These are phyloP conservation scores for Dyspetes luteomarginatus DNA, from an alignment of 2,888 invertebrate genomes.

Conservation along the genomic window DNA sequence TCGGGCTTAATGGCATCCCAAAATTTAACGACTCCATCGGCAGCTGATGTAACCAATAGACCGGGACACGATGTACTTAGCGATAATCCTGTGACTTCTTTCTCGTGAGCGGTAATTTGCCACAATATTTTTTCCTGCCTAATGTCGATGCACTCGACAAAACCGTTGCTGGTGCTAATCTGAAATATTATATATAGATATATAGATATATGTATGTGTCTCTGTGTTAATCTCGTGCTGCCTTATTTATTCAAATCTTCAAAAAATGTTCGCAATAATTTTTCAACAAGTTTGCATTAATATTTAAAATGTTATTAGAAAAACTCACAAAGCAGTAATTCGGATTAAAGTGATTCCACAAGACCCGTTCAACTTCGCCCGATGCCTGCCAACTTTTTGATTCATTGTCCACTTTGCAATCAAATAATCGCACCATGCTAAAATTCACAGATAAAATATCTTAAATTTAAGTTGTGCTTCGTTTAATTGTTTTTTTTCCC, in stretches of 20 bases:
- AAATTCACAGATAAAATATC: slow-evolving; percentile 66
- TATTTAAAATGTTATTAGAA: not conserved
- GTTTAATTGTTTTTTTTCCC: slow-evolving; percentile 24
- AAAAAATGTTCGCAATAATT: not conserved
- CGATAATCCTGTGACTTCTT: slow-evolving; percentile 92
- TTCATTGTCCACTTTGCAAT: slow-evolving; percentile 87
- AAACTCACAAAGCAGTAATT: slow-evolving; percentile 90
- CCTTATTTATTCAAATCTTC: not conserved
- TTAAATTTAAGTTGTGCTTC: too few relatives aligned
- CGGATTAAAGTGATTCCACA: slow-evolving; percentile 93
- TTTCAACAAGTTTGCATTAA: not conserved
- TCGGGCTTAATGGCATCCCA: slow-evolving; percentile 88
- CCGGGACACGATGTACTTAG: slow-evolving; percentile 90
- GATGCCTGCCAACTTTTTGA: slow-evolving; percentile 89
- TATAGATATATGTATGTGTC: too few relatives aligned
- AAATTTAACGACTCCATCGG: slow-evolving; percentile 92
- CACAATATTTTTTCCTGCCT: slow-evolving; percentile 86
- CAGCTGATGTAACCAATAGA: slow-evolving; percentile 90
- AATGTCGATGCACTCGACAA: slow-evolving; percentile 85
- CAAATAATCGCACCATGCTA: slow-evolving; percentile 90
- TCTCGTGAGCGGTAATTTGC: slow-evolving; percentile 90
- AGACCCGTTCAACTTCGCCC: slow-evolving; percentile 93
- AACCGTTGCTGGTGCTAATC: slow-evolving; percentile 85
- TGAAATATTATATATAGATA: too few relatives aligned
- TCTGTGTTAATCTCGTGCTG: not conserved